A percentile compares a stretch with the other conserved stretches of the same genome.
Evolutionary conservation across 2,797 vertebrate species (phyloP).

Genomic region (Vireo griseus): DNA sequence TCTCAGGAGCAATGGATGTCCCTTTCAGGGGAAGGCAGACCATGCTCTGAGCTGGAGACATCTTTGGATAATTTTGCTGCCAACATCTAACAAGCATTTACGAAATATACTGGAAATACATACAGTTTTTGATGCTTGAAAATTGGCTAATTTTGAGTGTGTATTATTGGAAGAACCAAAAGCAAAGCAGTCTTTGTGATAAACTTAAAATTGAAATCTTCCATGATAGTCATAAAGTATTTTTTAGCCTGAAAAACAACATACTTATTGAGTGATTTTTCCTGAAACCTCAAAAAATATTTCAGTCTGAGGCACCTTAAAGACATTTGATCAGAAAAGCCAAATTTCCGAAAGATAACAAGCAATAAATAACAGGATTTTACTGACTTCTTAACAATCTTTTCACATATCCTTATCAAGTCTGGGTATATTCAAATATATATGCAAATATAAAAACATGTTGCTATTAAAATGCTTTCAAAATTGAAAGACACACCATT

Average conservation of each 20-base stretch:
- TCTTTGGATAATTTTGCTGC: neutral
- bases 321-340: neutral
- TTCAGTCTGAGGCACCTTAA: neutral
- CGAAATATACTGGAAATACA: neutral
- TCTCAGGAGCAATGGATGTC: neutral
- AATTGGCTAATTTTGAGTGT: neutral
- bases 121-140: neutral
- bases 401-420: neutral
- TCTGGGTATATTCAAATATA: neutral
- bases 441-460: neutral
- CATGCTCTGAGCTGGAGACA: neutral
- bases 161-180: neutral
- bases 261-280: neutral
- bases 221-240: accelerated
- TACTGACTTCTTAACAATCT: neutral
- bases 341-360: neutral
- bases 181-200: neutral
- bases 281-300: neutral
- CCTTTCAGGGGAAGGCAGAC: neutral
- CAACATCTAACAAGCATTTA: neutral
- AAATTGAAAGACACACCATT: neutral
- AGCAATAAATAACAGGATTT: neutral
- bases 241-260: neutral
- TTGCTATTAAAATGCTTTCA: neutral
- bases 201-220: neutral